Conservation (phyloP, 2,888 invertebrate species). For the Agrilus biguttatus region DNA sequence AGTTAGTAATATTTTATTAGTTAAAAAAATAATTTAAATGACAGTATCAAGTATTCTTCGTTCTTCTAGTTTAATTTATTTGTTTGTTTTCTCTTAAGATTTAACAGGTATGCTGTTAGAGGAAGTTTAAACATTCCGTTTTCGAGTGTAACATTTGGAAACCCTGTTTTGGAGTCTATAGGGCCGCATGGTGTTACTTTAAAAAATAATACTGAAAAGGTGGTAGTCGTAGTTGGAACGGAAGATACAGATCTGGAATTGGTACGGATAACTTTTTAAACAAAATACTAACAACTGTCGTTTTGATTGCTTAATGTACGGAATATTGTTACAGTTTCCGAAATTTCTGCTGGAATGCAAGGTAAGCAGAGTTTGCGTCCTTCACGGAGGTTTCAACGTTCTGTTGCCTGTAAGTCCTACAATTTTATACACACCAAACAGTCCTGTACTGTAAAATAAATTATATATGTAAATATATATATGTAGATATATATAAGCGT, state of each 20-base stretch:
- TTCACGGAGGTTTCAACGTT: conserved; percentile 80
- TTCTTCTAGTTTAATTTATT: conserved; percentile 35
- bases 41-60: not conserved
- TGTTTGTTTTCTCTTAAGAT: conserved; percentile 43
- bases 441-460: not conserved
- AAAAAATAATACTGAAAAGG: conserved; percentile 46
- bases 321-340: conserved; percentile 54
- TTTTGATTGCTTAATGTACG: conserved; percentile 1
- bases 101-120: conserved; percentile 60
- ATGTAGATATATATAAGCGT: not conserved
- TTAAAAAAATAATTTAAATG: not conserved
- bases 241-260: conserved; percentile 63
- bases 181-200: conserved; percentile 47
- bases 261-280: conserved; percentile 33
- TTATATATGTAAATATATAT: not conserved
- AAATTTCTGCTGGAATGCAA: conserved; percentile 67
- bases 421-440: conserved; percentile 23
- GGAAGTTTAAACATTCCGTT: conserved; percentile 83
- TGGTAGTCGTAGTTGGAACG: conserved; percentile 65
- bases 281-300: not conserved
- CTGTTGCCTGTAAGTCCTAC: conserved; percentile 53
- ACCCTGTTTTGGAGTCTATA: conserved; percentile 53
- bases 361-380: conserved; percentile 64
- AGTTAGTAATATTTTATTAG: conserved; percentile 29
- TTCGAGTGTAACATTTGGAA: conserved; percentile 58